Evolutionary conservation across 2,888 invertebrate genomes (phyloP).

Genomic region (Sphaeridia pumilis): DNA sequence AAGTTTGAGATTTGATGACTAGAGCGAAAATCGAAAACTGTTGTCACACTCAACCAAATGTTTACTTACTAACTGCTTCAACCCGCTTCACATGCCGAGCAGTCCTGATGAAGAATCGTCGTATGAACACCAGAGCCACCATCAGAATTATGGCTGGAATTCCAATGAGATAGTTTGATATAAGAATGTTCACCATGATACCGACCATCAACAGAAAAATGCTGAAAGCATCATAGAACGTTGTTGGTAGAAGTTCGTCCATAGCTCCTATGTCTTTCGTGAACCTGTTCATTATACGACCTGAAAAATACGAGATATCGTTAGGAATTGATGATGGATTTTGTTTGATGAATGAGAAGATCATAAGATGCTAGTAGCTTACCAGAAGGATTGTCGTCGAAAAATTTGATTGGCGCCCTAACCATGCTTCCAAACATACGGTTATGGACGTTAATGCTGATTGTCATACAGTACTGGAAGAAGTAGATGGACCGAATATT

Average conservation of each 20-base stretch:
- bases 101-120: constrained; percentile 42
- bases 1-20: not conserved
- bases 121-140: constrained; percentile 40
- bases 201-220: constrained; percentile 42
- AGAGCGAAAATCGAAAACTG: not conserved
- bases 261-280: constrained; percentile 72
- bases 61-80: constrained; percentile 42
- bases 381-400: constrained; percentile 34
- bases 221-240: constrained; percentile 49
- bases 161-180: constrained; percentile 41
- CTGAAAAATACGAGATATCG: constrained; percentile 43
- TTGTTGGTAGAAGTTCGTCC: constrained; percentile 57
- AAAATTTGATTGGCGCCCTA: constrained; percentile 39
- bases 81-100: constrained; percentile 44
- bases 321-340: no score
- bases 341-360: no score
- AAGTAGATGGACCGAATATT: constrained; percentile 27
- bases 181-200: constrained; percentile 42
- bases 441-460: constrained; percentile 43
- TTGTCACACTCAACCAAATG: not conserved
- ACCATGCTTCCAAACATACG: constrained; percentile 44
- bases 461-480: constrained; percentile 40
- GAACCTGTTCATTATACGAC: constrained; percentile 69
- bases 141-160: constrained; percentile 40
- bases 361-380: constrained; percentile 1